Evolutionary conservation across 2,888 invertebrate species (phyloP).

Genomic region (Phragmatobia fuliginosa): DNA sequence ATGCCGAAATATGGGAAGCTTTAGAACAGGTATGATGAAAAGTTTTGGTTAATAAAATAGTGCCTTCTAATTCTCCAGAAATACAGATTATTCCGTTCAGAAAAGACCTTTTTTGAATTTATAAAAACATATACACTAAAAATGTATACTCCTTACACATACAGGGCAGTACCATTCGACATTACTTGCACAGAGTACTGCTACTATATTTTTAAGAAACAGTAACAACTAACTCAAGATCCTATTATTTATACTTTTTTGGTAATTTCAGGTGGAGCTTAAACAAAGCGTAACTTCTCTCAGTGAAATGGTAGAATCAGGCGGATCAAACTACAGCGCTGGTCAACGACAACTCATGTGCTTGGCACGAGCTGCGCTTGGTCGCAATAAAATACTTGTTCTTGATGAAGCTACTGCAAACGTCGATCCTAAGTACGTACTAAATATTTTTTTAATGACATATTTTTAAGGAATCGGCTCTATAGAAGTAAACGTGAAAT

Average conservation of each 20-base stretch:
- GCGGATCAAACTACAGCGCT: slow-evolving; percentile 94
- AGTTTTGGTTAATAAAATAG: too few species aligned
- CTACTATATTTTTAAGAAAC: neutral
- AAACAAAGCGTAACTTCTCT: slow-evolving; percentile 89
- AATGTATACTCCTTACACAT: neutral
- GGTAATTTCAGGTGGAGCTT: slow-evolving; percentile 88
- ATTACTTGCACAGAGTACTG: neutral
- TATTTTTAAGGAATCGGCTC: neutral
- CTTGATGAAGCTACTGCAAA: slow-evolving; percentile 97
- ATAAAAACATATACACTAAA: neutral
- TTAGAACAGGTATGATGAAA: slow-evolving; percentile 80
- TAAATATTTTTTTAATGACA: neutral
- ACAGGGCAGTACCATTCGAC: neutral
- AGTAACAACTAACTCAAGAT: neutral
- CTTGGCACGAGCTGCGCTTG: slow-evolving; percentile 93
- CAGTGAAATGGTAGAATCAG: slow-evolving; percentile 89
- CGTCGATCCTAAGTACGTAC: slow-evolving; percentile 91
- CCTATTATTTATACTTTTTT: neutral
- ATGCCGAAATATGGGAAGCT: slow-evolving; percentile 92
- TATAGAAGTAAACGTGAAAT: neutral
- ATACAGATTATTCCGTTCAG: neutral
- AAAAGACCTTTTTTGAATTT: neutral
- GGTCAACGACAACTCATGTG: slow-evolving; percentile 96
- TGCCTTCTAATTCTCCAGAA: neutral
- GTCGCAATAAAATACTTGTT: slow-evolving; percentile 92